A percentile compares a stretch with the other conserved stretches of the same genome.
Conservation (phyloP, 2,113 vertebrate species). For the Acanthochromis polyacanthus region DNA sequence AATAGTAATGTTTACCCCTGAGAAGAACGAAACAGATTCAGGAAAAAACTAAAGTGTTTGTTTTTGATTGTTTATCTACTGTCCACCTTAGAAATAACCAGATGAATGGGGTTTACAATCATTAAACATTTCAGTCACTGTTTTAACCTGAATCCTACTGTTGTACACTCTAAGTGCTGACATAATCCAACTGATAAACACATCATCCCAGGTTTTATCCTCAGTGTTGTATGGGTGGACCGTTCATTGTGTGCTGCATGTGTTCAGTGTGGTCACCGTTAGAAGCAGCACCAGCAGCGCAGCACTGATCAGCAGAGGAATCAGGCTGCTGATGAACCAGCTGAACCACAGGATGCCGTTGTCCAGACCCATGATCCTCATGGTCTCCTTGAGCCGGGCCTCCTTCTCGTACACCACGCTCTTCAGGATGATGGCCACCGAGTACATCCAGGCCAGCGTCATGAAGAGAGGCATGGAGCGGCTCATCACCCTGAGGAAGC, state of each 20-base stretch:
- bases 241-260: background rate
- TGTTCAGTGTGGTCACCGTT: slow-evolving; percentile 81
- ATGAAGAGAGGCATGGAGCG: slow-evolving; percentile 99
- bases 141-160: no score
- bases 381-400: slow-evolving; percentile 96
- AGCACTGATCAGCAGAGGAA: slow-evolving; percentile 94
- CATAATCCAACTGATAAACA: no score
- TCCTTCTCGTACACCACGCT: slow-evolving; percentile 98
- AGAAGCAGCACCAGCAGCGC: slow-evolving; percentile 92
- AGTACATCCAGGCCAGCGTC: slow-evolving; percentile 98
- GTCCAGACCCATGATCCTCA: slow-evolving; percentile 97
- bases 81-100: no score
- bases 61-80: no score
- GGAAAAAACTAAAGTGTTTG: no score
- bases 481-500: slow-evolving; percentile 95
- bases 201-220: no score
- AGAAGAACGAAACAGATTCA: no score
- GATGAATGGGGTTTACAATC: no score
- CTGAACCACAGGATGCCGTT: slow-evolving; percentile 96
- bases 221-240: no score
- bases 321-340: slow-evolving; percentile 97
- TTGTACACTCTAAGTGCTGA: no score
- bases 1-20: no score
- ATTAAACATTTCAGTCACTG: no score
- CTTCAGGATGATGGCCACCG: slow-evolving; percentile 97